phyloP scores from a whole-genome alignment of 1,140 invertebrate genomes.

The Nomia melanderi region DNA sequence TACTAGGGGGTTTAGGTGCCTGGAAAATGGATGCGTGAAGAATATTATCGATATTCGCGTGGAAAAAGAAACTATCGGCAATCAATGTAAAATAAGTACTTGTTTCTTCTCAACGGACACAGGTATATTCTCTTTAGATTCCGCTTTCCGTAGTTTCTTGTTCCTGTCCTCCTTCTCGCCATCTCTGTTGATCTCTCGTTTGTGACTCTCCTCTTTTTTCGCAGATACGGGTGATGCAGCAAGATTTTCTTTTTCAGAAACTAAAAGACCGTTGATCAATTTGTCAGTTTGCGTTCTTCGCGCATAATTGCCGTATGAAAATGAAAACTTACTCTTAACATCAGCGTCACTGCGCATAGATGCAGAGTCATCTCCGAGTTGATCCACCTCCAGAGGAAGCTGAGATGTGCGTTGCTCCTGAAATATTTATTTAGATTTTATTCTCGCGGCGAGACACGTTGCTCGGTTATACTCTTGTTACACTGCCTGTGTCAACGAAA shows the following conservation, averaged over 20 bases:
- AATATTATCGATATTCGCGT: not conserved
- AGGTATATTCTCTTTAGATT: conserved; percentile 78
- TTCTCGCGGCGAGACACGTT: not conserved
- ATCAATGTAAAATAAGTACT: conserved; percentile 68
- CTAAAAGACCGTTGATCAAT: conserved; percentile 54
- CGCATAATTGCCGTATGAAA: not conserved
- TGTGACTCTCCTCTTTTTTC: conserved; percentile 78
- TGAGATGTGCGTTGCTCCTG: conserved; percentile 93
- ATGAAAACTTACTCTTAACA: conserved; percentile 84
- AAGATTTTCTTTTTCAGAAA: conserved; percentile 75
- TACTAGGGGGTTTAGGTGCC: conserved; percentile 79
- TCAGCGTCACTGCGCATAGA: conserved; percentile 90
- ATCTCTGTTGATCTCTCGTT: conserved; percentile 79
- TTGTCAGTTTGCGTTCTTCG: not conserved
- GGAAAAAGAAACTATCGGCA: not conserved
- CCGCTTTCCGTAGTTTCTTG: conserved; percentile 80
- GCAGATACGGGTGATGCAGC: conserved; percentile 68
- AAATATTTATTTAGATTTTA: conserved; percentile 44
- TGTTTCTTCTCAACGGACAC: conserved; percentile 80
- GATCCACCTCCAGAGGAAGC: conserved; percentile 91
- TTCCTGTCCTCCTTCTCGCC: conserved; percentile 80
- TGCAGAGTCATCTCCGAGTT: conserved; percentile 89
- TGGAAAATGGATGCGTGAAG: conserved; percentile 41
- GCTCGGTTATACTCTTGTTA: not conserved
- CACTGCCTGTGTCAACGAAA: not conserved